phyloP scores from a whole-genome alignment of 2,113 vertebrate genomes.

The Crotalus helleri region DNA sequence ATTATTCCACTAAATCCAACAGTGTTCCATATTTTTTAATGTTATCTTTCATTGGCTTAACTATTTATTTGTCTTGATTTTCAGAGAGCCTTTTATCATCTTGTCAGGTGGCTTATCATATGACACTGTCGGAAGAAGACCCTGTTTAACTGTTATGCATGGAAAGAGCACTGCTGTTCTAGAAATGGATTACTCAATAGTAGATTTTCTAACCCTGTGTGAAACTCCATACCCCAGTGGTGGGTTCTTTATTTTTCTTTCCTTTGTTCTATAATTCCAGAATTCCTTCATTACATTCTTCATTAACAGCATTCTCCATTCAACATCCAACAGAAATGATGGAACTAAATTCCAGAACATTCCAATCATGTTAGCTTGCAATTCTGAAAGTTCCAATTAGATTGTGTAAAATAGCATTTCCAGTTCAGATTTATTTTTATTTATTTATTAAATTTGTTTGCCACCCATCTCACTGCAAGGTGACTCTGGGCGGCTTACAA shows the following conservation, averaged over 20 bases:
- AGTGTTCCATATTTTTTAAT: fast-evolving
- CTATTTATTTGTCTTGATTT: conserved; percentile 60
- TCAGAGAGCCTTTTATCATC: conserved; percentile 96
- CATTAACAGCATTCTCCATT: neutral
- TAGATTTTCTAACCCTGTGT: conserved; percentile 97
- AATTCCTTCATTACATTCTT: neutral
- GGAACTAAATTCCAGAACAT: neutral
- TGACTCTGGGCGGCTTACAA: neutral
- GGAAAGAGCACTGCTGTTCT: conserved; percentile 96
- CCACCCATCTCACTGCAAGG: neutral
- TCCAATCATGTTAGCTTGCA: neutral
- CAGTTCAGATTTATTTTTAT: neutral
- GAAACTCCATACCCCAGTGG: conserved; percentile 98
- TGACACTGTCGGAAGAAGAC: conserved; percentile 93
- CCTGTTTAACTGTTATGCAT: conserved; percentile 98
- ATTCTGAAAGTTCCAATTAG: neutral
- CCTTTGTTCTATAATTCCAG: neutral
- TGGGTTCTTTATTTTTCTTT: conserved; percentile 55
- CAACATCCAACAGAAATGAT: neutral
- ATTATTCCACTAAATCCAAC: neutral
- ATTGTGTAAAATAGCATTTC: neutral
- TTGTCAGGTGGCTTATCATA: conserved; percentile 96
- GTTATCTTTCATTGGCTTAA: conserved; percentile 4
- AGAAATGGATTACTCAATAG: conserved; percentile 99
- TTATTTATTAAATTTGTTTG: neutral